These are phyloP conservation scores for Aplodontia rufa DNA, from an alignment of 2,113 vertebrate genomes.

Conservation along the genomic window DNA sequence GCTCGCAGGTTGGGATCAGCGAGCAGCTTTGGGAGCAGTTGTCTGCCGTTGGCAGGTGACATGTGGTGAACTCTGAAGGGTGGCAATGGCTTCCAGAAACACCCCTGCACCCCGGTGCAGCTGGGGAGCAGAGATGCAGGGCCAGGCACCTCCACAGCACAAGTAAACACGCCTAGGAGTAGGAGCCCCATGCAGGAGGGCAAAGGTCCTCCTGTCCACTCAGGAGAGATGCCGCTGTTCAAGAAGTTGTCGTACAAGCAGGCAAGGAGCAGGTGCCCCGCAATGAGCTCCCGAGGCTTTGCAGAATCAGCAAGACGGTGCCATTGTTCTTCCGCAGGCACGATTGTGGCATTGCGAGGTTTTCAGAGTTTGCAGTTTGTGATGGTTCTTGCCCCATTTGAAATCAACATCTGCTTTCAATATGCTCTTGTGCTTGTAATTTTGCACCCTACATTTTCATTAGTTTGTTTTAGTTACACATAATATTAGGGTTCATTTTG, in stretches of 20 bases:
- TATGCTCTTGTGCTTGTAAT: background rate
- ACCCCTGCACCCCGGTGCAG: background rate
- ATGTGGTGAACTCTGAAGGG: background rate
- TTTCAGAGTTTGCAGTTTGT: background rate
- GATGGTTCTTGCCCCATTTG: background rate
- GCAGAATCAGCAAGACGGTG: background rate
- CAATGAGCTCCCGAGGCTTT: no score
- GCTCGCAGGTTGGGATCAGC: background rate
- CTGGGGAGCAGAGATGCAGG: background rate
- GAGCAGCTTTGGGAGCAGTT: no score
- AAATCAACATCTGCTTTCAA: background rate
- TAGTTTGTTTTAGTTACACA: no score
- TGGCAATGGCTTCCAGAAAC: background rate
- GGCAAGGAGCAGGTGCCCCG: background rate
- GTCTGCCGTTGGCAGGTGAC: background rate
- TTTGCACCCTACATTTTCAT: background rate
- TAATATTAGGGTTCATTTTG: no score
- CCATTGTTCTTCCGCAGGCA: background rate
- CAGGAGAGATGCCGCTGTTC: background rate
- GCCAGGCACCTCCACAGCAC: rapidly evolving
- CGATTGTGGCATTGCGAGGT: background rate
- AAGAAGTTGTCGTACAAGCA: background rate
- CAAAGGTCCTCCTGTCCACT: no score
- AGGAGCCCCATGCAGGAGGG: background rate
- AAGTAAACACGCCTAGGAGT: no score